Conservation (phyloP, 2,888 invertebrate species). For the Lampropteryx suffumata region DNA sequence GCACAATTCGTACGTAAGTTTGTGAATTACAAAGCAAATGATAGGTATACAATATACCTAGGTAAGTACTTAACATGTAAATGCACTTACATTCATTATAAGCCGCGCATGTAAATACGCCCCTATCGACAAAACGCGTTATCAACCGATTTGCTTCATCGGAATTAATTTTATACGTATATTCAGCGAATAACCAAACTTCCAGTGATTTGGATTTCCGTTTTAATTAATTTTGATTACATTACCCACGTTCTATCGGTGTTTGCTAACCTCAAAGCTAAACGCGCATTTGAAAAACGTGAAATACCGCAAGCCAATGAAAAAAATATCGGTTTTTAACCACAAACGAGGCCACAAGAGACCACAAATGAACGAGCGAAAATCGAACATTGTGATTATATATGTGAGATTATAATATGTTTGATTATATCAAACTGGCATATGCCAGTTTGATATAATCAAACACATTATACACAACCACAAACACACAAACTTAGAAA, state of each 20-base stretch:
- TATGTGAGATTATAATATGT: too few species aligned
- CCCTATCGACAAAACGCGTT: not conserved
- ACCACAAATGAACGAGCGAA: constrained; percentile 1
- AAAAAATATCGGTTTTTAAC: not conserved
- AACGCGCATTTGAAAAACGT: constrained; percentile 1
- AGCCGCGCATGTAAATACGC: not conserved
- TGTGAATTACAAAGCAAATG: too few species aligned
- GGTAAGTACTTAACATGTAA: too few species aligned
- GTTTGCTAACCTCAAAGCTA: not conserved
- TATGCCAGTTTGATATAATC: too few species aligned
- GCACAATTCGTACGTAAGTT: not conserved
- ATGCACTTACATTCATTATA: too few species aligned
- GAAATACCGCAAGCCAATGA: not conserved
- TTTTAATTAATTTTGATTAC: not conserved
- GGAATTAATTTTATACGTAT: constrained; percentile 11
- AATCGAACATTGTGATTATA: not conserved
- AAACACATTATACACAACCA: too few species aligned
- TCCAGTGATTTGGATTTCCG: not conserved
- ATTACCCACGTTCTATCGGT: too few species aligned
- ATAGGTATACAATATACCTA: too few species aligned
- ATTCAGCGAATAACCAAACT: not conserved
- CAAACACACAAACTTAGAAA: too few species aligned
- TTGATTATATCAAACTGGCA: too few species aligned
- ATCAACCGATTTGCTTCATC: not conserved
- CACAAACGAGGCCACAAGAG: not conserved